phyloP scores from a whole-genome alignment of 2,113 vertebrate species.

The Circaetus gallicus region DNA sequence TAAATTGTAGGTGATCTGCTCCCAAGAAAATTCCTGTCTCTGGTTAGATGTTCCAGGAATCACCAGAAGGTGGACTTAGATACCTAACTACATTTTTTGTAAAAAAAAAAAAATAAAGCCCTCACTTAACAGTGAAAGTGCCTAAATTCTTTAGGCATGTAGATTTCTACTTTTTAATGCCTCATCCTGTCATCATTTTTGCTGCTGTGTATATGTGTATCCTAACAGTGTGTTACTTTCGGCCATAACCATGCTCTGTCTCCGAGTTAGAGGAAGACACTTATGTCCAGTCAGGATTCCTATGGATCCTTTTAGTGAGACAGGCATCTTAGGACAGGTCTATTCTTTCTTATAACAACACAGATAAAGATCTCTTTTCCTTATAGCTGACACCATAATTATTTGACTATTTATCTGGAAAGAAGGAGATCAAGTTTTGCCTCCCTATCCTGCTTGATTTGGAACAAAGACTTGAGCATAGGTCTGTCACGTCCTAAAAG shows the following conservation, averaged over 20 bases:
- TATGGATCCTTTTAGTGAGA: background rate
- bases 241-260: background rate
- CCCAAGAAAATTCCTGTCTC: background rate
- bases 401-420: constrained; percentile 10
- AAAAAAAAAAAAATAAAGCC: fast-evolving
- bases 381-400: constrained; percentile 18
- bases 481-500: background rate
- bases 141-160: background rate
- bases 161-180: background rate
- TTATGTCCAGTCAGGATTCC: background rate
- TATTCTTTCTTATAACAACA: background rate
- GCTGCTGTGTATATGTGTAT: background rate
- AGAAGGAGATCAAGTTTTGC: constrained; percentile 37
- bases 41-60: constrained; percentile 21
- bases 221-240: background rate
- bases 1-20: background rate
- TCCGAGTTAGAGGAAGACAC: background rate
- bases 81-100: background rate
- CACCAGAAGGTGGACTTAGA: constrained; percentile 51
- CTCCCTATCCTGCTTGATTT: constrained; percentile 1
- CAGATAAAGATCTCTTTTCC: constrained; percentile 6
- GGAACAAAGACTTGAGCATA: background rate
- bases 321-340: background rate
- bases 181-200: background rate
- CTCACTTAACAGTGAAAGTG: background rate